phyloP scores from a whole-genome alignment of 2,888 invertebrate genomes.

The Drosophila siamana region DNA sequence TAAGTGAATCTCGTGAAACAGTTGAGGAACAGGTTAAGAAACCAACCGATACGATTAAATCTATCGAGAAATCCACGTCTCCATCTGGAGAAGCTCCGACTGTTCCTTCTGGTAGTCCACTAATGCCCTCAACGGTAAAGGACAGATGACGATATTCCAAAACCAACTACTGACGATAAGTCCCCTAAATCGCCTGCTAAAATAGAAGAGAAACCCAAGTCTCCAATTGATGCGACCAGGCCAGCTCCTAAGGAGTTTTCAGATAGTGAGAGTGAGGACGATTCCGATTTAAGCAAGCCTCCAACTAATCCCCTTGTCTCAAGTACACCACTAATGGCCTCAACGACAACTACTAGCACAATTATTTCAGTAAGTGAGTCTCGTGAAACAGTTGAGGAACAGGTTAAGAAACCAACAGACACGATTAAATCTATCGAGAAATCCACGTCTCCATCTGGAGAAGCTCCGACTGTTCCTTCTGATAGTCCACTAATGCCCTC shows the following conservation, averaged over 20 bases:
- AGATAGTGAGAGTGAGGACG: slow-evolving; percentile 1
- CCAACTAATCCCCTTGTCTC: too few species aligned
- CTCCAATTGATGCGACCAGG: slow-evolving; percentile 9
- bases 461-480: too few species aligned
- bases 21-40: background rate
- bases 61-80: background rate
- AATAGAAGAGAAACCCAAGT: slow-evolving; percentile 22
- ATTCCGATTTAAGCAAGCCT: background rate
- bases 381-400: too few species aligned
- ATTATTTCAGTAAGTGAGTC: too few species aligned
- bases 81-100: background rate
- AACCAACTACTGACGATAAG: background rate
- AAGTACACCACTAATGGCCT: too few species aligned
- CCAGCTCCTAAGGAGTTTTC: background rate
- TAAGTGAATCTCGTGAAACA: background rate
- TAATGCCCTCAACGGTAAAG: background rate
- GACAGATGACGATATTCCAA: background rate
- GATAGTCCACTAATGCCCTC: too few species aligned
- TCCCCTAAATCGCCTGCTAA: background rate
- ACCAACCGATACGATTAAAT: background rate
- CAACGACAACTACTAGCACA: too few species aligned
- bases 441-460: too few species aligned
- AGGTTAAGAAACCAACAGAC: too few species aligned
- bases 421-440: too few species aligned
- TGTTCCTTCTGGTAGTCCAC: too few species aligned